Evolutionary conservation across 2,113 vertebrate genomes (phyloP), one percentile per base, ranked within the genome.

Genomic region (Sula dactylatra): DNA sequence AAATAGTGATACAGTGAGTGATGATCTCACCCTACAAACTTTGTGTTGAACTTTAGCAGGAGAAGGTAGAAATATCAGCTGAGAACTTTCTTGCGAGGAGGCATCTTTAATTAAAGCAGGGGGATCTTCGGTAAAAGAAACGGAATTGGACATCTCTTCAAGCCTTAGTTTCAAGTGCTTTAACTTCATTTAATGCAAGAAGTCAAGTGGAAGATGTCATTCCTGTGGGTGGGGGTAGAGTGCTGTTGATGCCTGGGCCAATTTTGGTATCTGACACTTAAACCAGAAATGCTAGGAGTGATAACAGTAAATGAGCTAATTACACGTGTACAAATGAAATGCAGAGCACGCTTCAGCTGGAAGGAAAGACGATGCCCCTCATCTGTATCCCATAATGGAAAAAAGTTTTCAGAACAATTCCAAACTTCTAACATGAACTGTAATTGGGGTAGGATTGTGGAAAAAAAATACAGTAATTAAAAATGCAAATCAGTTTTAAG

Each of bases 131-230:
- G 24, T 65, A 81, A 91, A 95, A 87, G n/a, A 65, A 88, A 85
- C 6, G 2, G 40, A 81, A 78, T 78, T 38, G 4, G 12, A 92
- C 40, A 52, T 77, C 77, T 82, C 65, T 78, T 58, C 44, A 72
- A 1, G 79, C n/a, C 47, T 83, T 61, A 58, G 49, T 79, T 97
- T 96, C 58, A 94, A 94, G 69, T 87, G 79, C 36, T 92, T 86
- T 85, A 64, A 65, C 56, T 95, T 88, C 22, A 58, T 93, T 94
- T 86, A 19, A 69, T 91, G 62, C 36, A 69, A 25, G 50, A 69
- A 90, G 45, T 88, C 93, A 90, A 97, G 92, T 85, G 76, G 70
- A 93, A 90, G 78, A 80, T 95, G 73, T 92, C 55, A 47, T 88
- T 92, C 74, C 55, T 73, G 7, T 86, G 74, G 74, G 58, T 65